Conservation (phyloP, 2,113 vertebrate species). For the Petroica traversi region DNA sequence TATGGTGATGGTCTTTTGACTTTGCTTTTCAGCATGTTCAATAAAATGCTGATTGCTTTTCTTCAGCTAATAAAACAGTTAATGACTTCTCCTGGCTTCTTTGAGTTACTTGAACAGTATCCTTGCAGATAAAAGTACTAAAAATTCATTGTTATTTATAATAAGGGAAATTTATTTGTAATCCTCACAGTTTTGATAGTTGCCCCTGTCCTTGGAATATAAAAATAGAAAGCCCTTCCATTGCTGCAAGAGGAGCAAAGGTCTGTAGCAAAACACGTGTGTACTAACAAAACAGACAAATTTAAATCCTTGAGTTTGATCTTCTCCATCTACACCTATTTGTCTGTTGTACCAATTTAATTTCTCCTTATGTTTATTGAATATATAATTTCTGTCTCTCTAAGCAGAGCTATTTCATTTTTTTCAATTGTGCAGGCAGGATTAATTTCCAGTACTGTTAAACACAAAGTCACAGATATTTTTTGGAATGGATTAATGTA, state of each 20-base stretch:
- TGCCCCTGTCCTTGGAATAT: neutral
- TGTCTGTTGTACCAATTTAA: neutral
- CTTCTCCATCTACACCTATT: neutral
- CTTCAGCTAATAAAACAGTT: neutral
- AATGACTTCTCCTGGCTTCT: neutral
- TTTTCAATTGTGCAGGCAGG: neutral
- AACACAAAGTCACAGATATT: neutral
- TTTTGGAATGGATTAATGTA: neutral
- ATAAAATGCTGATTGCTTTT: neutral
- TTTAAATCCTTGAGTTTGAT: neutral
- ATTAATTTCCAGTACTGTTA: neutral
- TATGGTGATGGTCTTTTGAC: neutral
- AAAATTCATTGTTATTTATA: neutral
- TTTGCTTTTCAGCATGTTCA: neutral
- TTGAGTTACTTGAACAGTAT: neutral
- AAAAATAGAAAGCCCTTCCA: neutral
- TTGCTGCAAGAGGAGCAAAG: neutral
- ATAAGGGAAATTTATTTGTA: neutral
- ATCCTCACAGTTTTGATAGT: neutral
- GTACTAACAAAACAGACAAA: accelerated
- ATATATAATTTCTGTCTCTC: neutral
- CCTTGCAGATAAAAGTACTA: neutral
- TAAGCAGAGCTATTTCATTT: neutral
- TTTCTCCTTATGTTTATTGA: neutral
- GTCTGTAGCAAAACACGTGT: neutral